Evolutionary conservation across 2,888 invertebrate genomes (phyloP).

Genomic region (Seladonia tumulorum): DNA sequence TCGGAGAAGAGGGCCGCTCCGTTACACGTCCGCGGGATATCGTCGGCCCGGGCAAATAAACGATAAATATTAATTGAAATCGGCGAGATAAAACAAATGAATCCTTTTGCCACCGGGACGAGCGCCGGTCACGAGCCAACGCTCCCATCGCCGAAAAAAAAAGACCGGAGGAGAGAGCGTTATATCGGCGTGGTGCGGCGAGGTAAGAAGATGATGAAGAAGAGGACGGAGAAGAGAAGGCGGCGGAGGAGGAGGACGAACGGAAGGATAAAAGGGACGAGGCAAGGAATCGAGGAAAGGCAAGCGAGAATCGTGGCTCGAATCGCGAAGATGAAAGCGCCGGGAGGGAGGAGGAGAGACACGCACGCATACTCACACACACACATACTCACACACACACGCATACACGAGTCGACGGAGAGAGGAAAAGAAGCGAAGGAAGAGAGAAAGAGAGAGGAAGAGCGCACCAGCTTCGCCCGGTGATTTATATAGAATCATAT

Average conservation of each 20-base stretch:
- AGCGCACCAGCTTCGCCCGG: slow-evolving; percentile 69
- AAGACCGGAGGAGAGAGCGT: slow-evolving; percentile 14
- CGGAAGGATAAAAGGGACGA: slow-evolving; percentile 17
- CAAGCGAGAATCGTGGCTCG: slow-evolving; percentile 61
- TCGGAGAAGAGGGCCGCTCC: neutral
- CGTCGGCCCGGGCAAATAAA: slow-evolving; percentile 63
- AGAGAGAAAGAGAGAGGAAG: slow-evolving; percentile 16
- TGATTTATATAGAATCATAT: slow-evolving; percentile 83
- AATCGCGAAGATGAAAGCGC: slow-evolving; percentile 55
- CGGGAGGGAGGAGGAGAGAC: neutral
- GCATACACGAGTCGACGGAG: neutral
- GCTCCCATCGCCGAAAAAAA: slow-evolving; percentile 10
- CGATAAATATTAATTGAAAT: slow-evolving; percentile 76
- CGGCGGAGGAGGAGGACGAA: neutral
- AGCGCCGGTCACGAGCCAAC: slow-evolving; percentile 69
- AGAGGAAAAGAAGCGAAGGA: slow-evolving; percentile 8
- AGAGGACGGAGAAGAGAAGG: neutral
- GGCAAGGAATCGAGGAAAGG: slow-evolving; percentile 35
- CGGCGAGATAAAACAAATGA: slow-evolving; percentile 73
- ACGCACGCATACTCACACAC: neutral
- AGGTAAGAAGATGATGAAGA: slow-evolving; percentile 16
- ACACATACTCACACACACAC: too few relatives aligned
- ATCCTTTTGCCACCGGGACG: slow-evolving; percentile 67
- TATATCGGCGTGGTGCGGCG: slow-evolving; percentile 7
- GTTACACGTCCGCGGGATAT: slow-evolving; percentile 35